Evolutionary conservation across 2,888 invertebrate species (phyloP), one percentile per base, ranked within the genome.

Genomic region (Ferdinandea cuprea): DNA sequence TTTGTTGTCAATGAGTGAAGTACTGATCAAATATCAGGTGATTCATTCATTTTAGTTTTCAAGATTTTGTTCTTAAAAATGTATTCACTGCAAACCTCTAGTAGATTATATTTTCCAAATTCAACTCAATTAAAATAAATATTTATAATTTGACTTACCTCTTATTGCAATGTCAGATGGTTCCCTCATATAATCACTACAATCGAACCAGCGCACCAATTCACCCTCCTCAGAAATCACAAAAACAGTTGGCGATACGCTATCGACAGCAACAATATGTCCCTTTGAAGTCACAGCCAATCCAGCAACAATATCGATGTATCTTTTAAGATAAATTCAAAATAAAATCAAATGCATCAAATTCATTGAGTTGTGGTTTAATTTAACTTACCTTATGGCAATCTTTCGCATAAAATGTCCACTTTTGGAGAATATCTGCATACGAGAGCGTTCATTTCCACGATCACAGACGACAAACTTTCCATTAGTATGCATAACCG

Each of bases 391-490:
- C 90, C 91, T 93, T 85, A 95, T 95, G 79, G 97, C 97, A 85
- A 98, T 98, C 91, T 98, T 98, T 91, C 97, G 97, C 88, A 98
- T 93, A 91, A 98, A 99, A 89, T 98, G 97, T 28, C 98, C 98
- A 89, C 95, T 97, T 89, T 97, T 97, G 44, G 97, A 98, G 89
- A 99, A 99, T 87, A 99, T 97, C 91, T 99, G 99, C 98, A 99
- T 98, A 74, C 98, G 95, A 0, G 98, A 98, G 68, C 98, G 94
- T 90, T 99, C 98, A 88, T 97, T 98, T 54, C 98, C 98, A 85
- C 99, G 95, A 91, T 99, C 99, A 90, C 99, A 99, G 2, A 99
- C 97, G n/a, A 99, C 98, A 90, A 96, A 96, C 90, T 97, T 97
- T 40, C 96, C 96, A 63, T 95, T 95, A 71, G 94, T 94, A 68